A percentile compares a stretch with the other conserved stretches of the same genome.
Evolutionary conservation across 2,888 invertebrate species (phyloP).

Genomic region (Aricia artaxerxes): DNA sequence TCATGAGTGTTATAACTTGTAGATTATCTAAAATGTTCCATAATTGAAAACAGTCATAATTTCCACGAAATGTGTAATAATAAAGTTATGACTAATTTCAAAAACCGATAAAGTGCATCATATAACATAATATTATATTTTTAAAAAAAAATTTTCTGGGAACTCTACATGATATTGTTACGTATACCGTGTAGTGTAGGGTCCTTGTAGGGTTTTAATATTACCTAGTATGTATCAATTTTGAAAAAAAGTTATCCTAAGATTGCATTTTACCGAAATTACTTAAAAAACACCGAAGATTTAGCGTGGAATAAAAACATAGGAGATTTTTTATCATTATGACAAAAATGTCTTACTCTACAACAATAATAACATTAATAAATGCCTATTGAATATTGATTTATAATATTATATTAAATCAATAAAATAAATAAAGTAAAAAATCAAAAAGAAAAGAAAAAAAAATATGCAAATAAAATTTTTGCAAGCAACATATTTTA

Average conservation of each 20-base stretch:
- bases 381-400: too few species aligned
- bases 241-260: neutral
- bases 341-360: too few species aligned
- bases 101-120: neutral
- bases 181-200: too few species aligned
- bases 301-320: neutral
- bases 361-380: too few species aligned
- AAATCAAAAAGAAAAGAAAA: too few species aligned
- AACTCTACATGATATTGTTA: neutral
- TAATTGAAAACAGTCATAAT: neutral
- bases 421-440: too few species aligned
- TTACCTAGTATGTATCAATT: neutral
- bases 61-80: constrained; percentile 8
- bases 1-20: neutral
- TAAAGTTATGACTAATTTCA: neutral
- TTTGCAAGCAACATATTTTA: too few species aligned
- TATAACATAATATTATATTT: neutral
- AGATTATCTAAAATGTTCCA: neutral
- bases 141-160: neutral
- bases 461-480: too few species aligned
- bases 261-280: neutral
- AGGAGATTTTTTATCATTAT: too few species aligned
- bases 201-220: too few species aligned
- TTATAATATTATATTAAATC: too few species aligned
- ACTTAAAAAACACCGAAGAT: neutral